Evolutionary conservation across 1,140 invertebrate genomes (phyloP).

Genomic region (Callitettix versicolor): DNA sequence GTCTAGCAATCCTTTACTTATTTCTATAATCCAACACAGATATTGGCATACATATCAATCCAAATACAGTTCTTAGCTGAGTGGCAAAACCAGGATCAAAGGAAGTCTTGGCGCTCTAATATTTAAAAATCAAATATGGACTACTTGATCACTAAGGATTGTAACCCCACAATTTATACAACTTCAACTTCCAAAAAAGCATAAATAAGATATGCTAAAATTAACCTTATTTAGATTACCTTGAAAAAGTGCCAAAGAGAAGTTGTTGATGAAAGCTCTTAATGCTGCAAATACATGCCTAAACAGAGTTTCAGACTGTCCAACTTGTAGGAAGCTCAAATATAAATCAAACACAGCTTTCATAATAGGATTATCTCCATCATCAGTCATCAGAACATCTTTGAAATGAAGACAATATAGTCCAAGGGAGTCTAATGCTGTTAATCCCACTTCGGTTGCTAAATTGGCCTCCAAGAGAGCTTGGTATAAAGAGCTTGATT

Average conservation of each 20-base stretch:
- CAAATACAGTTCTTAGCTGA: too few relatives aligned
- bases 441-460: conserved; percentile 80
- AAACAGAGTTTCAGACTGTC: conserved; percentile 81
- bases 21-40: too few relatives aligned
- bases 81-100: too few relatives aligned
- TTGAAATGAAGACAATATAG: conserved; percentile 74
- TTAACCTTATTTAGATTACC: too few relatives aligned
- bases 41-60: too few relatives aligned
- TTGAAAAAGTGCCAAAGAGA: conserved; percentile 69
- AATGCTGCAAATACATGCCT: conserved; percentile 85
- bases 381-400: conserved; percentile 48
- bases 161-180: too few relatives aligned
- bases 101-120: too few relatives aligned
- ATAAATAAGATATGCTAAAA: too few relatives aligned
- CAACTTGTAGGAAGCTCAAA: conserved; percentile 72
- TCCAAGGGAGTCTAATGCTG: conserved; percentile 73
- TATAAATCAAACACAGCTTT: conserved; percentile 72
- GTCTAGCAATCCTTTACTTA: too few relatives aligned
- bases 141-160: too few relatives aligned
- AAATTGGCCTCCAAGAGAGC: conserved; percentile 75
- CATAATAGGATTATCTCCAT: conserved; percentile 66
- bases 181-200: too few relatives aligned
- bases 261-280: conserved; percentile 84
- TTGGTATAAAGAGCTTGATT: conserved; percentile 47
- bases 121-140: too few relatives aligned